Base-by-base conservation (phyloP, 1,140 invertebrate genomes). In the Megalopta genalis region DNA sequence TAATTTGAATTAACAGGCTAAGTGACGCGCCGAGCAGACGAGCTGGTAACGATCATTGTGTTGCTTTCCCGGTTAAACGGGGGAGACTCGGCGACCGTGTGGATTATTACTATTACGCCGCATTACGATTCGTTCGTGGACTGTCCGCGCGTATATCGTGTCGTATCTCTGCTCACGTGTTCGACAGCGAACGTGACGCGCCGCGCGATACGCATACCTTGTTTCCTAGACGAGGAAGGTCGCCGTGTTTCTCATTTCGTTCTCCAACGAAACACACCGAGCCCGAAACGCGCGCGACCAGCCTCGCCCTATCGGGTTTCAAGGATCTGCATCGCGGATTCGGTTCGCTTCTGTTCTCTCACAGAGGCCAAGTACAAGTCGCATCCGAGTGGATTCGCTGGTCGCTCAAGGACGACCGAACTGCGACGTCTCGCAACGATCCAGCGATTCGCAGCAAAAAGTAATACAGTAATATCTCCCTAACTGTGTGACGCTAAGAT, bases 1-100 rank as follows among this genome's bases (percentile, higher is more conserved):
- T 84, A 77, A 87, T 87, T 87, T 87, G 67, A 86, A 87, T 87
- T 87, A 84, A 87, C 85, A 87, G 85, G 85, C 82, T 86, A 75
- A 82, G 74, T 78, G 82, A 84, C 64, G 79, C 78, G 78, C 81
- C 77, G 52, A 77, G 78, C 81, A 81, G 74, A 86, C 63, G 77
- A 81, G 77, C 77, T 86, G 77, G 85, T 86, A 86, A 86, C 76
- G 67, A 86, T 83, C 81, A 81, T 86, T 81, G 42, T 85, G 42
- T 85, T 86, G 81, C 84, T 86, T 86, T 81, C 74, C 77, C 70
- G 59, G 77, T 52, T 78, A 59, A 49, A 66, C 64, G 59, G 68
- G 73, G 63, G 57, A 52, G 71, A 57, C 60, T 69, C 69, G 84
- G 81, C 83, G 83, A 86, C 77, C 77, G 83, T 80, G 77, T 78